Evolutionary conservation across 64 coral and sea anemone species (phyloP).

Genomic region (Exaiptasia diaphana): DNA sequence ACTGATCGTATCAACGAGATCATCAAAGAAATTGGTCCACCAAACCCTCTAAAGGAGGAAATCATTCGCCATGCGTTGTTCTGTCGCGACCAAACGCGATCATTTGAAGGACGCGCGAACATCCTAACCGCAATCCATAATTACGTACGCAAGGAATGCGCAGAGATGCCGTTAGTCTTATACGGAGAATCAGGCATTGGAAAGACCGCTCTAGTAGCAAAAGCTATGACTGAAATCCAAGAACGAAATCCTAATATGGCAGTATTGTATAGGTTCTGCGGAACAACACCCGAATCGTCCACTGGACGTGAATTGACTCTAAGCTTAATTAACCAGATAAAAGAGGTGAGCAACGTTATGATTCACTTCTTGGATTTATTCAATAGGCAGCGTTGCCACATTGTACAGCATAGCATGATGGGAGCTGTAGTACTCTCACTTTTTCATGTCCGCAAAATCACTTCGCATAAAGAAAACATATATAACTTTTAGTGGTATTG

Average conservation of each 20-base stretch:
- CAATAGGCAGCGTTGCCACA: no score
- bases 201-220: conserved; percentile 52
- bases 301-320: conserved; percentile 34
- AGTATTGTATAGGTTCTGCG: conserved; percentile 52
- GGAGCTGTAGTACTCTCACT: no score
- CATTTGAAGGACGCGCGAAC: conserved; percentile 30
- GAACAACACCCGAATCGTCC: conserved; percentile 34
- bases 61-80: conserved; percentile 50
- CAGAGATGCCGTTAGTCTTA: conserved; percentile 39
- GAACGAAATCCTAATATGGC: conserved; percentile 12
- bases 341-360: conserved; percentile 13
- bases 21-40: neutral
- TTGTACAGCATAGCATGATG: no score
- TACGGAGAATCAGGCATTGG: conserved; percentile 56
- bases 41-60: conserved; percentile 47
- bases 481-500: no score
- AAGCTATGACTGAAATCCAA: conserved; percentile 34
- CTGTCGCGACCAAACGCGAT: conserved; percentile 28
- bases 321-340: conserved; percentile 46
- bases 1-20: conserved; percentile 14
- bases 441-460: no score
- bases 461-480: no score
- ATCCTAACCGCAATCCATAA: conserved; percentile 11
- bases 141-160: neutral
- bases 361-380: no score